These are phyloP conservation scores for Pagrus major DNA, from an alignment of 2,113 vertebrate genomes.

Conservation along the genomic window DNA sequence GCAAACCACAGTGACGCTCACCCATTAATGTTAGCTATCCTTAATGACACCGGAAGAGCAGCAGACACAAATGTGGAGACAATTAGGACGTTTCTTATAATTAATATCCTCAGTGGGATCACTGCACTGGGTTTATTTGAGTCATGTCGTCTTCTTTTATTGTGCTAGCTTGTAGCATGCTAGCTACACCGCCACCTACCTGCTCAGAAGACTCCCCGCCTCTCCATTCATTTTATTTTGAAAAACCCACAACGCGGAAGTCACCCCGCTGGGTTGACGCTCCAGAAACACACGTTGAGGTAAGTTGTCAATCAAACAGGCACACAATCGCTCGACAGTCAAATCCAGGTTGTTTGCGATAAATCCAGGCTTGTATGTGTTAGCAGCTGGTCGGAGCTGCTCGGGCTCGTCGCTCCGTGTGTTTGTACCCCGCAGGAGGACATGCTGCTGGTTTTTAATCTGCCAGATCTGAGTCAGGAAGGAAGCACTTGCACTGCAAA, in stretches of 20 bases:
- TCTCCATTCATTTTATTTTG: constrained; percentile 64
- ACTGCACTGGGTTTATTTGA: background rate
- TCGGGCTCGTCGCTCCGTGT: background rate
- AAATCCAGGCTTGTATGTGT: no score
- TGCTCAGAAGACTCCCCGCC: background rate
- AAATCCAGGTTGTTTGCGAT: background rate
- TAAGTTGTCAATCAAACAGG: constrained; percentile 55
- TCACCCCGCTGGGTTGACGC: constrained; percentile 14
- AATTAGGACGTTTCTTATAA: accelerated
- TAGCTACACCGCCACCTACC: constrained; percentile 49
- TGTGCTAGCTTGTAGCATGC: background rate
- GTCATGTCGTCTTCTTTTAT: constrained; percentile 1
- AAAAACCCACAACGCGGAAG: constrained; percentile 51
- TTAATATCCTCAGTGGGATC: background rate
- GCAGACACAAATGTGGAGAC: background rate
- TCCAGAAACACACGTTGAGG: constrained; percentile 55
- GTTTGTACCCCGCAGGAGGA: constrained; percentile 4
- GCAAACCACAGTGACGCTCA: constrained; percentile 27
- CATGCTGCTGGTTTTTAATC: constrained; percentile 46
- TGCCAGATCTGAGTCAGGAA: constrained; percentile 53
- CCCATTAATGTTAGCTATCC: background rate
- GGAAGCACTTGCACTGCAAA: constrained; percentile 47
- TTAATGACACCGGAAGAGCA: background rate
- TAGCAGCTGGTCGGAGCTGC: background rate
- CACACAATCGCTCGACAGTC: background rate